Evolutionary conservation across 1,140 invertebrate species (phyloP), one percentile per base, ranked within the genome.

Genomic region (Bradysia coprophila): DNA sequence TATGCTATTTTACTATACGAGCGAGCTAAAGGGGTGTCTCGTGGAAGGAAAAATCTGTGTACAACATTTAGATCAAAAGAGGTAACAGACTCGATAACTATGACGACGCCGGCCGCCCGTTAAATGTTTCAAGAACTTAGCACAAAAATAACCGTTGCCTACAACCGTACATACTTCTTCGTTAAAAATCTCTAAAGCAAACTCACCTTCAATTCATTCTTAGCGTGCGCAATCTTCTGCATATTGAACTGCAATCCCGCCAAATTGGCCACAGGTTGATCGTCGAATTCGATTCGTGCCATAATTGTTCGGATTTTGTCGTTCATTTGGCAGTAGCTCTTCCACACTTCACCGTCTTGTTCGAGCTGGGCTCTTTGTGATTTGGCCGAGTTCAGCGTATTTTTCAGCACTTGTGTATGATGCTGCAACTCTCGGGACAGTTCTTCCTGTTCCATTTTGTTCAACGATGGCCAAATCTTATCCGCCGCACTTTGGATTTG

Each of bases 391-490:
- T 85, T 86, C 21, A 87, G 51, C 0, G 79, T 85, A 44, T 87
- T 88, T 51, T 86, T 84, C 45, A 88, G 52, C 3, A 78, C 52
- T 48, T 85, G 81, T 21, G 76, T 82, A 46, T 83, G 74, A 45
- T 81, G 72, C 38, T 84, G 76, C 44, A 85, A 76, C 49, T 87
- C 81, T 1, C 74, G 70, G 10, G 77, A 80, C 2, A 89, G 53
- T 47, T 84, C 79, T 45, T 89, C 82, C 51, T 89, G 84, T 52
- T 88, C 82, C 4, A 73, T 69, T 28, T 73, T 67, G 16, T 73
- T 76, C 11, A 90, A 59, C 0, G 84, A 88, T 1, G 84, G 80
- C 78, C 82, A 86, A 34, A 91, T 88, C 51, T 83, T 81, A 50
- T 90, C 81, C 2, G 81, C 81, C 9, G 78, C 73, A 43, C 85